These are phyloP conservation scores for Sminthurides bifidus DNA, from an alignment of 1,140 invertebrate species.

Conservation along the genomic window DNA sequence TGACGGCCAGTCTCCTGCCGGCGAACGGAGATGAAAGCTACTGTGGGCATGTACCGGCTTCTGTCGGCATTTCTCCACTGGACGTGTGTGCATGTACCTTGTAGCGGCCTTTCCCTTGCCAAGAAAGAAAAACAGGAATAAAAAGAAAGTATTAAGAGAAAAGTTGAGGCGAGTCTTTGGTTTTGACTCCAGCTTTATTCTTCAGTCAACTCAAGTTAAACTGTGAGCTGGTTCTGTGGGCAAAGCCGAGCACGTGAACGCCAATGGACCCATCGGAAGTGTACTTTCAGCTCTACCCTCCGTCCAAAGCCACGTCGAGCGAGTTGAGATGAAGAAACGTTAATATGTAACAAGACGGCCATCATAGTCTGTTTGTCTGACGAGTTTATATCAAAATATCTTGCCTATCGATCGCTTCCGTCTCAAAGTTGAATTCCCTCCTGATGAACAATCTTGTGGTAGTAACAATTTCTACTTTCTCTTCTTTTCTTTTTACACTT, in stretches of 20 bases:
- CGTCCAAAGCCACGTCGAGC: not conserved
- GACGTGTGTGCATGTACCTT: too few relatives aligned
- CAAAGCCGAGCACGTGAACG: not conserved
- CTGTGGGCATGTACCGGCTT: too few relatives aligned
- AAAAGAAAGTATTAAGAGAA: slow-evolving; percentile 9
- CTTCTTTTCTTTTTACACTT: slow-evolving; percentile 21
- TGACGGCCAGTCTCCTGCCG: too few relatives aligned
- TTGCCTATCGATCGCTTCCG: slow-evolving; percentile 28
- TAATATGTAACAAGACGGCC: not conserved
- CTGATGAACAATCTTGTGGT: slow-evolving; percentile 29
- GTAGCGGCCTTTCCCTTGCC: too few relatives aligned
- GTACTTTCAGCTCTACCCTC: not conserved
- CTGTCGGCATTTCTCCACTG: too few relatives aligned
- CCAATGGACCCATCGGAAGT: not conserved
- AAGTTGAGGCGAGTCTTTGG: slow-evolving; percentile 3
- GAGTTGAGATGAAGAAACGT: not conserved
- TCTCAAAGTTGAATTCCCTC: slow-evolving; percentile 26
- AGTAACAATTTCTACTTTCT: slow-evolving; percentile 1
- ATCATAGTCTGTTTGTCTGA: slow-evolving; percentile 1
- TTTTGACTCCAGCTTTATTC: slow-evolving; percentile 3
- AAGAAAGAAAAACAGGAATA: slow-evolving; percentile 1
- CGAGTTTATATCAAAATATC: slow-evolving; percentile 31
- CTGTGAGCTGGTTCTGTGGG: not conserved
- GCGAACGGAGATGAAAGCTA: too few relatives aligned
- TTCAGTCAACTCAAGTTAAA: not conserved